Evolutionary conservation across 2,888 invertebrate genomes (phyloP).

Genomic region (Pheosia gnoma): DNA sequence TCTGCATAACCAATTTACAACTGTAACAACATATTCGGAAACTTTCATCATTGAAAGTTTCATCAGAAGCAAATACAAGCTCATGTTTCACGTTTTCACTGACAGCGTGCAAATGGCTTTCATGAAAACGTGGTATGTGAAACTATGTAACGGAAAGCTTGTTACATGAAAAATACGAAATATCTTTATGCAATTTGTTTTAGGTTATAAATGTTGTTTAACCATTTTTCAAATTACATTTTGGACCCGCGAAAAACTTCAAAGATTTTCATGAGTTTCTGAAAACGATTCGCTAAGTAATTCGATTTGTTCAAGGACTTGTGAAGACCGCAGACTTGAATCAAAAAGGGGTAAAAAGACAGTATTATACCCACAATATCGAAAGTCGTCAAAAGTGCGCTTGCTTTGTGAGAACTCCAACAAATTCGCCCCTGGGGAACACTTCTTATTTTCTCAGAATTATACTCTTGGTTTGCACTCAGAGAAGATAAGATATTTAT

Average conservation of each 20-base stretch:
- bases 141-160: too few species aligned
- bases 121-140: too few species aligned
- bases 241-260: neutral
- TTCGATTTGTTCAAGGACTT: slow-evolving; percentile 21
- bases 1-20: too few species aligned
- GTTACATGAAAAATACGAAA: too few species aligned
- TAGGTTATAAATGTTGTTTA: neutral
- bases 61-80: neutral
- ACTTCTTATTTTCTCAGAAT: slow-evolving; percentile 17
- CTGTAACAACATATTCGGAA: neutral
- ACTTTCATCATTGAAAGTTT: neutral
- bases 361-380: slow-evolving; percentile 31
- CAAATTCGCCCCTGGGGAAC: slow-evolving; percentile 31
- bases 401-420: slow-evolving; percentile 38
- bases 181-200: too few species aligned
- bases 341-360: slow-evolving; percentile 25
- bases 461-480: slow-evolving; percentile 25
- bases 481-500: slow-evolving; percentile 34
- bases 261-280: slow-evolving; percentile 9
- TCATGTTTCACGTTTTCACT: neutral
- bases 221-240: neutral
- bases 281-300: slow-evolving; percentile 23
- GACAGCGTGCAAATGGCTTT: neutral
- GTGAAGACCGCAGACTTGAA: slow-evolving; percentile 20
- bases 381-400: slow-evolving; percentile 26